Conservation (phyloP, 2,888 invertebrate species). For the Leptinotarsa juncta region DNA sequence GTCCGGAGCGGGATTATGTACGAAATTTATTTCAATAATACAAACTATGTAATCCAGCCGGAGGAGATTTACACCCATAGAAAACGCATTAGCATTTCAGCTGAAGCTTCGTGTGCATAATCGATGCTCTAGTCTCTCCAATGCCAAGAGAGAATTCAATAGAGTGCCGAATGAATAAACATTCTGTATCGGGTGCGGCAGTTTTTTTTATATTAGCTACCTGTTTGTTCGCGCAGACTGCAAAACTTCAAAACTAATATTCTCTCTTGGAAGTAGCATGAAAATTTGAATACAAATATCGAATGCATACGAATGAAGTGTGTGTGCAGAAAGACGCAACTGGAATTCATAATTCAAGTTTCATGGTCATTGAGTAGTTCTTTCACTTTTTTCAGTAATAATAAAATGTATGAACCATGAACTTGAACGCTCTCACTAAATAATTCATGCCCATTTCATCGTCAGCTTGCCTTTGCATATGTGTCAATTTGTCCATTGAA, state of each 20-base stretch:
- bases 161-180: constrained; percentile 7
- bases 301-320: no score
- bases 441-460: no score
- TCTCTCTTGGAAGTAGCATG: no score
- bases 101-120: constrained; percentile 26
- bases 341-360: no score
- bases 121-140: constrained; percentile 17
- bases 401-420: no score
- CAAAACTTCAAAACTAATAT: background rate
- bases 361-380: no score
- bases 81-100: constrained; percentile 48
- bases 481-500: no score
- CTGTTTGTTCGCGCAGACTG: background rate
- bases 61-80: constrained; percentile 50
- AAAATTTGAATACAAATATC: no score
- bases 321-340: no score
- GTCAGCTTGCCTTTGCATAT: no score
- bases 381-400: no score
- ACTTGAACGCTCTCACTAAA: no score
- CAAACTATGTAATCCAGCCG: constrained; percentile 46
- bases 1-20: constrained; percentile 47
- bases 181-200: background rate
- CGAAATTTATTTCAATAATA: constrained; percentile 52
- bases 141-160: background rate
- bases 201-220: background rate